Evolutionary conservation across 2,888 invertebrate species (phyloP), one percentile per base, ranked within the genome.

Genomic region (Dorcus hopei): DNA sequence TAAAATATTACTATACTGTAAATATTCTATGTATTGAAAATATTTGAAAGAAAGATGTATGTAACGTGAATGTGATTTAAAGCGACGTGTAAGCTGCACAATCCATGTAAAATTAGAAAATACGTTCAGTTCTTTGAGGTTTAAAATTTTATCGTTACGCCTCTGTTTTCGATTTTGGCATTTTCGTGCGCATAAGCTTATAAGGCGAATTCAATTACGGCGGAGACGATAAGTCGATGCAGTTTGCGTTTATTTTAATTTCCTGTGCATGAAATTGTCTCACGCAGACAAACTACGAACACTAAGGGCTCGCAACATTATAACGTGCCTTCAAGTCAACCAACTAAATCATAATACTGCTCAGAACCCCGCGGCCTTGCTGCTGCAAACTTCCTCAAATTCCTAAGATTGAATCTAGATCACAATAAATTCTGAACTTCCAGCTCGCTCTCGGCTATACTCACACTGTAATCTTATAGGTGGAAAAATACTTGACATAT

Each of bases 371-470:
- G 42, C 49, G 49, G 47, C 41, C 54, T 53, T 42, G 33, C 50
- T 58, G 49, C 52, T 16, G 54, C 50, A 58, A 61, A 58, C 58
- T 61, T 61, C 48, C 61, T 55, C 63, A 64, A 65, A 67, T 65
- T 65, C 62, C 62, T 64, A 63, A 62, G 67, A 65, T 67, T 67
- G 63, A 62, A 67, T 67, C 67, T 67, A 62, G 64, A 67, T 65
- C 61, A 62, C 64, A 67, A 67, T 67, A 67, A 67, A 67, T 67
- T 65, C 63, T 59, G 64, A 64, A 63, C 57, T 61, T 61, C 52
- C 56, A 61, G 58, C 57, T 52, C 57, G 59, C 61, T 53, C 57
- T 39, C 14, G 59, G 59, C 59, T 57, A 59, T 61, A 57, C 54
- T 57, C 48, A 50, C 54, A 57, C 53, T 59, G 23, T 19, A 9